A percentile compares a stretch with the other conserved stretches of the same genome.
phyloP scores from a whole-genome alignment of 2,113 vertebrate species.

The Scomber scombrus region DNA sequence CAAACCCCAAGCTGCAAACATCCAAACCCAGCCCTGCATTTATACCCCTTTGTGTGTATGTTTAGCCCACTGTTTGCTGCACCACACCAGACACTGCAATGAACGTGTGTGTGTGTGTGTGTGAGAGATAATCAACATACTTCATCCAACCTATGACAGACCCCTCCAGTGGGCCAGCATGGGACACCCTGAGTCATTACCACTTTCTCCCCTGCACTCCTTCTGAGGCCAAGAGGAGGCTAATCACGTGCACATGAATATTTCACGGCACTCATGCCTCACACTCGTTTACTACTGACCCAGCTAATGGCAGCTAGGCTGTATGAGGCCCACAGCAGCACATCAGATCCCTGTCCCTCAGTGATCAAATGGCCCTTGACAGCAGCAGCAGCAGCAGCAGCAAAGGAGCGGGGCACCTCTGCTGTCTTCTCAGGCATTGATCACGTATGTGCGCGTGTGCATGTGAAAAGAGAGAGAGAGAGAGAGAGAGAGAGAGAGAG shows the following conservation, averaged over 20 bases:
- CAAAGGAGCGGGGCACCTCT: conserved; percentile 38
- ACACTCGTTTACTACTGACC: conserved; percentile 67
- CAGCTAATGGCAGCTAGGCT: conserved; percentile 55
- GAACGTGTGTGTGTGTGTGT: conserved; percentile 25
- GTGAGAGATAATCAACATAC: conserved; percentile 14
- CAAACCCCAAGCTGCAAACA: conserved; percentile 36
- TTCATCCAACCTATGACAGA: conserved; percentile 17
- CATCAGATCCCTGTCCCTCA: conserved; percentile 54
- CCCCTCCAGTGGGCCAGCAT: conserved; percentile 22
- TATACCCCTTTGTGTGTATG: not conserved
- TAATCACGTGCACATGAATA: conserved; percentile 74
- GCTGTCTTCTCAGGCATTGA: conserved; percentile 37
- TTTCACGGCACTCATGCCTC: conserved; percentile 64
- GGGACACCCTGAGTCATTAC: conserved; percentile 50
- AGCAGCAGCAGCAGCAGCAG: conserved; percentile 50
- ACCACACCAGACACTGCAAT: conserved; percentile 46
- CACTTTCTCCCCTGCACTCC: conserved; percentile 40
- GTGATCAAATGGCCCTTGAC: conserved; percentile 66
- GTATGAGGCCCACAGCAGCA: conserved; percentile 29
- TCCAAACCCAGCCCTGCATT: conserved; percentile 15
- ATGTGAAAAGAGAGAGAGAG: not conserved
- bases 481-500: not conserved
- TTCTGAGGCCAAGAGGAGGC: conserved; percentile 26
- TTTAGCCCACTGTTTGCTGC: conserved; percentile 41
- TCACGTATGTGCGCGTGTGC: conserved; percentile 53